These are phyloP conservation scores for Tridacna crocea DNA, from an alignment of 2,888 invertebrate species.

Conservation along the genomic window DNA sequence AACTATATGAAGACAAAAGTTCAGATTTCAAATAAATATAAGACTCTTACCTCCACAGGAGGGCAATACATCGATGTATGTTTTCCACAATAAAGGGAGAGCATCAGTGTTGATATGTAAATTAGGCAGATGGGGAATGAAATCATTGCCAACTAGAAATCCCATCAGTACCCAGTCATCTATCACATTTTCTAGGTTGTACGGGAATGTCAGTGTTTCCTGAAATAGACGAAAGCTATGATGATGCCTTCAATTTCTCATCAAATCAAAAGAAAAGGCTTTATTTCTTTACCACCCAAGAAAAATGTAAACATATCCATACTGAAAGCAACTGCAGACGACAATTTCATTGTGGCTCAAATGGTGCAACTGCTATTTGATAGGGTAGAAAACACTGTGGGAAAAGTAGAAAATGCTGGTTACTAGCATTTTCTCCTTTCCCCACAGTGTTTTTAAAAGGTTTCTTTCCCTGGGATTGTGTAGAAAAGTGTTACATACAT, in stretches of 20 bases:
- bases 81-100: slow-evolving; percentile 92
- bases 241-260: too few relatives aligned
- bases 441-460: too few relatives aligned
- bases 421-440: too few relatives aligned
- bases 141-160: slow-evolving; percentile 97
- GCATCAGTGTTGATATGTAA: slow-evolving; percentile 97
- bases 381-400: not conserved
- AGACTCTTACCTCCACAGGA: slow-evolving; percentile 89
- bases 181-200: slow-evolving; percentile 94
- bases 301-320: not conserved
- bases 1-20: too few relatives aligned
- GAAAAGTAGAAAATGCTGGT: not conserved
- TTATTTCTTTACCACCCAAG: not conserved
- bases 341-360: not conserved
- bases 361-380: not conserved
- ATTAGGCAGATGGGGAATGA: slow-evolving; percentile 97
- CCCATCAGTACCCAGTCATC: slow-evolving; percentile 99
- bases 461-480: too few relatives aligned
- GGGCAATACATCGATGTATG: slow-evolving; percentile 94
- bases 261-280: not conserved
- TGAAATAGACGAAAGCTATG: slow-evolving; percentile 58
- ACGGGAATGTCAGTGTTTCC: slow-evolving; percentile 88
- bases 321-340: not conserved
- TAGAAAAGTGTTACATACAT: too few relatives aligned
- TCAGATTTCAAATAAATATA: too few relatives aligned